phyloP scores from a whole-genome alignment of 2,888 invertebrate genomes.

The Eulithis testata region DNA sequence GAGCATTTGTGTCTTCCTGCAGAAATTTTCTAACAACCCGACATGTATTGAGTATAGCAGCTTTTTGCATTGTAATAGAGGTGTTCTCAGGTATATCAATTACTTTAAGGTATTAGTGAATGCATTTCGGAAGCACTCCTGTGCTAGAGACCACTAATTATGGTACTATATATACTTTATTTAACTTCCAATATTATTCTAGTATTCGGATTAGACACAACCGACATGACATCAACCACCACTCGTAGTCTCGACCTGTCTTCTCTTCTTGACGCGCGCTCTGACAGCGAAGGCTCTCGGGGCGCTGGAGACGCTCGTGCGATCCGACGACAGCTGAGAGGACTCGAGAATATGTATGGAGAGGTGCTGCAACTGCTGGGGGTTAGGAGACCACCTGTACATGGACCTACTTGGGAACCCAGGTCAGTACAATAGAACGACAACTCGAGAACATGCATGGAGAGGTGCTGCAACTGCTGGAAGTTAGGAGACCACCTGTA shows the following conservation, averaged over 20 bases:
- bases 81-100: too few species aligned
- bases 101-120: too few species aligned
- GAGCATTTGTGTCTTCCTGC: too few species aligned
- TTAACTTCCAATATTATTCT: slow-evolving; percentile 26
- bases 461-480: slow-evolving; percentile 86
- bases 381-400: slow-evolving; percentile 59
- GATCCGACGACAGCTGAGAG: slow-evolving; percentile 91
- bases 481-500: slow-evolving; percentile 63
- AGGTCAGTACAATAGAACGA: slow-evolving; percentile 45
- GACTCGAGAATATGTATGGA: slow-evolving; percentile 94
- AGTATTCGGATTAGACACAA: slow-evolving; percentile 90
- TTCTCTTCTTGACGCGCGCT: slow-evolving; percentile 90
- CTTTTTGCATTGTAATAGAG: too few species aligned
- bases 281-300: slow-evolving; percentile 89
- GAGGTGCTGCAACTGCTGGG: slow-evolving; percentile 87
- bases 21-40: too few species aligned
- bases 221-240: slow-evolving; percentile 91
- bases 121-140: too few species aligned
- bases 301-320: slow-evolving; percentile 89
- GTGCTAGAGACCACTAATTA: too few species aligned
- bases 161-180: too few species aligned
- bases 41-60: too few species aligned
- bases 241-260: slow-evolving; percentile 91
- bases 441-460: slow-evolving; percentile 95
- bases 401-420: slow-evolving; percentile 62